Evolutionary conservation across 2,888 invertebrate genomes (phyloP).

Genomic region (Sphecodes monilicornis): DNA sequence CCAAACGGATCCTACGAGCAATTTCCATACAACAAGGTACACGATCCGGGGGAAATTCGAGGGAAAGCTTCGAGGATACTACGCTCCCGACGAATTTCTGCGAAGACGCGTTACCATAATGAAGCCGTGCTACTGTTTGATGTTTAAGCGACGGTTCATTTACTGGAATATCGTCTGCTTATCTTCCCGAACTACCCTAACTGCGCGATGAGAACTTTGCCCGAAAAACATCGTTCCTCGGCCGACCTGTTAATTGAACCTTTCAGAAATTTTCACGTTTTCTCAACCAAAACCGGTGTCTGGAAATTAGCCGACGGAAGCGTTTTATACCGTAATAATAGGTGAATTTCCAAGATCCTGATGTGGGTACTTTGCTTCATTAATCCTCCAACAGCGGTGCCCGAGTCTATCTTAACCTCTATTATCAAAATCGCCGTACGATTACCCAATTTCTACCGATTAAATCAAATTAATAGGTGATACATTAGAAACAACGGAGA

Average conservation of each 20-base stretch:
- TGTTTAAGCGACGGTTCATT: slow-evolving; percentile 24
- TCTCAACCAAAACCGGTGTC: background rate
- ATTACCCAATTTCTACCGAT: no score
- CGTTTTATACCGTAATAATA: background rate
- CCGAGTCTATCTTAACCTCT: no score
- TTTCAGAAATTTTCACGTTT: background rate
- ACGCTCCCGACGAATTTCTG: slow-evolving; percentile 1
- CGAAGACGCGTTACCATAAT: slow-evolving; percentile 33
- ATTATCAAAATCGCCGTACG: no score
- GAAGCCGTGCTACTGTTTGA: slow-evolving; percentile 21
- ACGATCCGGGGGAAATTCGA: slow-evolving; percentile 30
- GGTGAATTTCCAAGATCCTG: background rate
- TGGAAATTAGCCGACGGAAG: background rate
- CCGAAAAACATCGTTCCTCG: background rate
- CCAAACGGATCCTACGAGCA: slow-evolving; percentile 43
- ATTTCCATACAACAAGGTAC: slow-evolving; percentile 50
- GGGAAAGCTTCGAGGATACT: slow-evolving; percentile 30
- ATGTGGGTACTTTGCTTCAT: background rate
- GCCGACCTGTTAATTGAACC: background rate
- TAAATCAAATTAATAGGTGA: no score
- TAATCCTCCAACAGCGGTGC: no score
- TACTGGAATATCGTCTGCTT: slow-evolving; percentile 31
- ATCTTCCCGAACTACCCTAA: background rate
- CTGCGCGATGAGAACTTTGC: background rate
- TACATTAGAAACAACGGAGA: no score